These are phyloP conservation scores for Penaeus indicus DNA, from an alignment of 1,140 invertebrate species.

Conservation along the genomic window DNA sequence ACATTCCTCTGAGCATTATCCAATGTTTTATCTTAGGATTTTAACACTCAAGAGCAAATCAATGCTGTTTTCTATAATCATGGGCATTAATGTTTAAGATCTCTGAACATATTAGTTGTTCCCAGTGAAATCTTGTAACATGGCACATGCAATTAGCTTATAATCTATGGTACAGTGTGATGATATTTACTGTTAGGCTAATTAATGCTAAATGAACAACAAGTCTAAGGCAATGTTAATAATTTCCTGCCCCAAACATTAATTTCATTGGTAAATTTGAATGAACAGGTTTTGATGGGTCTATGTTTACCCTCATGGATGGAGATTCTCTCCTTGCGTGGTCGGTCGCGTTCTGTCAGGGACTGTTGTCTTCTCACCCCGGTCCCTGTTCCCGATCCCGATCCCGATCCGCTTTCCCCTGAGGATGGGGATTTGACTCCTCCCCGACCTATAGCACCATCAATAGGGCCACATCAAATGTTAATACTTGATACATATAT, in stretches of 20 bases:
- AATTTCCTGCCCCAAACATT: not conserved
- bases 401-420: constrained; percentile 40
- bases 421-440: constrained; percentile 57
- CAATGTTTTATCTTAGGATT: too few relatives aligned
- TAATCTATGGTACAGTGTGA: too few relatives aligned
- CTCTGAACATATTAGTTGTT: too few relatives aligned
- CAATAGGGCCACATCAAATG: constrained; percentile 16
- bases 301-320: constrained; percentile 61
- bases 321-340: constrained; percentile 50
- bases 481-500: too few relatives aligned
- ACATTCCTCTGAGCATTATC: too few relatives aligned
- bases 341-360: constrained; percentile 59
- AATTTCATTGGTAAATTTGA: not conserved
- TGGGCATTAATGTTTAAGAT: too few relatives aligned
- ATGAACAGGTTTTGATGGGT: constrained; percentile 15
- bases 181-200: too few relatives aligned
- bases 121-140: too few relatives aligned
- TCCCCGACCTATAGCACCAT: constrained; percentile 48
- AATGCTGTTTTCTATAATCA: too few relatives aligned
- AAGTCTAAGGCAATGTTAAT: constrained; percentile 18
- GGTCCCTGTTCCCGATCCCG: constrained; percentile 44
- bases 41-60: too few relatives aligned
- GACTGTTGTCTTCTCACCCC: constrained; percentile 58
- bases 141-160: too few relatives aligned
- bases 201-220: not conserved